Evolutionary conservation across 2,888 invertebrate species (phyloP).

Genomic region (Xestoiulus laeticollis): DNA sequence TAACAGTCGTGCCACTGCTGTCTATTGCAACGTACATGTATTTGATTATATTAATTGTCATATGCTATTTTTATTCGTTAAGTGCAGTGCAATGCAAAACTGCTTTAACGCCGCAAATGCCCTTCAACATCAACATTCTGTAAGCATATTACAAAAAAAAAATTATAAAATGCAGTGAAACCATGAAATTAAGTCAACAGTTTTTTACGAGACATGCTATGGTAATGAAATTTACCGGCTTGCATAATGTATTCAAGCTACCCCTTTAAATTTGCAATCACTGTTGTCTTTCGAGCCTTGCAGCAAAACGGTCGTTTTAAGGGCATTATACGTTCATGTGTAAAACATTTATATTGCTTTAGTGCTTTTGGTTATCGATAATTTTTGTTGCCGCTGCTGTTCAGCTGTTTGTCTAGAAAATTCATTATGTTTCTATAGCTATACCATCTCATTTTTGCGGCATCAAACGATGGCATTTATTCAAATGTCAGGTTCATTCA

Average conservation of each 20-base stretch:
- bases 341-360: constrained; percentile 6
- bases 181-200: not conserved
- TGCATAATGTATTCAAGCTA: not conserved
- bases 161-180: not conserved
- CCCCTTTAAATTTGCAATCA: not conserved
- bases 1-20: not conserved
- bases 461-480: not conserved
- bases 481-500: constrained; percentile 8
- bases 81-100: not conserved
- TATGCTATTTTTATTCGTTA: too few species aligned
- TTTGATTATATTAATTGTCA: too few species aligned
- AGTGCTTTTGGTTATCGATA: constrained; percentile 12
- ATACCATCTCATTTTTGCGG: not conserved
- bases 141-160: not conserved
- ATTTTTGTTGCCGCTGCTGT: constrained; percentile 3
- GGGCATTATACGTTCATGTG: not conserved
- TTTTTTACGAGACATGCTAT: not conserved
- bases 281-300: not conserved
- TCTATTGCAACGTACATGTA: too few species aligned
- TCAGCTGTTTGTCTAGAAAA: not conserved
- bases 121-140: not conserved
- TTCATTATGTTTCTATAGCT: constrained; percentile 4
- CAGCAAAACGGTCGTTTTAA: not conserved
- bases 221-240: not conserved
- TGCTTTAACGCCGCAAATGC: not conserved